phyloP scores from a whole-genome alignment of 1,140 invertebrate genomes.

The Drosophila obscura region DNA sequence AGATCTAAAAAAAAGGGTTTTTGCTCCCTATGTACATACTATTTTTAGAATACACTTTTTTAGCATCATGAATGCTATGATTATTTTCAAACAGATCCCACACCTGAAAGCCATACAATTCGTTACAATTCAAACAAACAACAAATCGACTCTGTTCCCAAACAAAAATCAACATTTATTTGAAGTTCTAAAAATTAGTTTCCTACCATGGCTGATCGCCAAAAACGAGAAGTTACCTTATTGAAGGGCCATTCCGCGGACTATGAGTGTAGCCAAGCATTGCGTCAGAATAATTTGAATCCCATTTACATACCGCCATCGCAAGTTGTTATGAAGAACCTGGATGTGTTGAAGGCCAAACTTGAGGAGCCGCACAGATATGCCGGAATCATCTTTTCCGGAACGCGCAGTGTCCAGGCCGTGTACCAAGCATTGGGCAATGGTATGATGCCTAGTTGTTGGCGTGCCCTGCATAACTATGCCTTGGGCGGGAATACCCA shows the following conservation, averaged over 20 bases:
- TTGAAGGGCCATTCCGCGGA: slow-evolving; percentile 18
- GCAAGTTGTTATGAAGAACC: slow-evolving; percentile 62
- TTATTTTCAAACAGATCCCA: slow-evolving; percentile 6
- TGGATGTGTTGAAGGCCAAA: slow-evolving; percentile 72
- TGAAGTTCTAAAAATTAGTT: not conserved
- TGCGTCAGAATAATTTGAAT: slow-evolving; percentile 32
- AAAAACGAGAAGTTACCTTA: slow-evolving; percentile 25
- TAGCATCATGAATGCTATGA: not conserved
- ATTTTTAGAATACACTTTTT: too few relatives aligned
- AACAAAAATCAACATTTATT: slow-evolving; percentile 16
- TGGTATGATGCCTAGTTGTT: slow-evolving; percentile 79
- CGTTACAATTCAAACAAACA: slow-evolving; percentile 7
- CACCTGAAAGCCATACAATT: not conserved
- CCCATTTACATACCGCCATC: slow-evolving; percentile 34
- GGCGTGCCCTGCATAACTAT: slow-evolving; percentile 83
- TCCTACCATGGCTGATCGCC: slow-evolving; percentile 12
- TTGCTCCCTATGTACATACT: too few relatives aligned
- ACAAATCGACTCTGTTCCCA: not conserved
- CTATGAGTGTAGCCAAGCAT: slow-evolving; percentile 12
- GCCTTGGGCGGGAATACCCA: slow-evolving; percentile 83
- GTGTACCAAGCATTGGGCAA: slow-evolving; percentile 77
- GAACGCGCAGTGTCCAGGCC: slow-evolving; percentile 84
- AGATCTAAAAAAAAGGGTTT: too few relatives aligned
- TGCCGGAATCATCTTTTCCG: slow-evolving; percentile 84
- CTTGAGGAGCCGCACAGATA: slow-evolving; percentile 72